phyloP scores from a whole-genome alignment of 2,888 invertebrate species.

The Drosophila leonis region DNA sequence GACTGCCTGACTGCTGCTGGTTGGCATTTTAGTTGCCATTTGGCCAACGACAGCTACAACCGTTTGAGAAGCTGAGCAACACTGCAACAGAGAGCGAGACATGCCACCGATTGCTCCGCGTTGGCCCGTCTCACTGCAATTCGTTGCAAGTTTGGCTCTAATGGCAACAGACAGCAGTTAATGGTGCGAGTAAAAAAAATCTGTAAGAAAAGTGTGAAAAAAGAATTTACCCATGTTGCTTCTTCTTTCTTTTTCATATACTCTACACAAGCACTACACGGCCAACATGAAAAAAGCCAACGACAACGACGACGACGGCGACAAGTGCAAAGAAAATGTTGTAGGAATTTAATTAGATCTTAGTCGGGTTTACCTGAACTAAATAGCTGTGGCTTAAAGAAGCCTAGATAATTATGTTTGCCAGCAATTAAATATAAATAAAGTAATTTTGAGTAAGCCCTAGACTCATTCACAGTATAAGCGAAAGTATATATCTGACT shows the following conservation, averaged over 20 bases:
- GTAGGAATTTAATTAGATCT: constrained; percentile 60
- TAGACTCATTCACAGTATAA: background rate
- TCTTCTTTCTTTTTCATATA: background rate
- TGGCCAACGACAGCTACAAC: constrained; percentile 55
- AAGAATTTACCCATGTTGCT: constrained; percentile 32
- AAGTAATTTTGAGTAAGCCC: background rate
- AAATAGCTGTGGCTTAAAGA: constrained; percentile 28
- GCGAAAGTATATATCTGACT: background rate
- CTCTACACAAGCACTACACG: constrained; percentile 2
- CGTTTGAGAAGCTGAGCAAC: constrained; percentile 39
- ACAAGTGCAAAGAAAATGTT: constrained; percentile 25
- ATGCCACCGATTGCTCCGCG: constrained; percentile 40
- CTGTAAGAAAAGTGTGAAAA: constrained; percentile 60
- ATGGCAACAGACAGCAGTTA: constrained; percentile 76
- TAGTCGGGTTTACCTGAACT: constrained; percentile 21
- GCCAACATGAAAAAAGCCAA: background rate
- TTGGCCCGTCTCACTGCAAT: constrained; percentile 42
- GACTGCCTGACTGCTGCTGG: constrained; percentile 29
- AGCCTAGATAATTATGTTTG: constrained; percentile 6
- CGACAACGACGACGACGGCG: background rate
- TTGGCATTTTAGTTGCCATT: constrained; percentile 71
- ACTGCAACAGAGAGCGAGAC: constrained; percentile 11
- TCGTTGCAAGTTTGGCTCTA: constrained; percentile 71
- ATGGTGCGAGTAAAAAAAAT: constrained; percentile 61
- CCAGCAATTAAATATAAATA: constrained; percentile 11